These are phyloP conservation scores for Proctacanthus coquilletti DNA, from an alignment of 1,140 invertebrate genomes.

Conservation along the genomic window DNA sequence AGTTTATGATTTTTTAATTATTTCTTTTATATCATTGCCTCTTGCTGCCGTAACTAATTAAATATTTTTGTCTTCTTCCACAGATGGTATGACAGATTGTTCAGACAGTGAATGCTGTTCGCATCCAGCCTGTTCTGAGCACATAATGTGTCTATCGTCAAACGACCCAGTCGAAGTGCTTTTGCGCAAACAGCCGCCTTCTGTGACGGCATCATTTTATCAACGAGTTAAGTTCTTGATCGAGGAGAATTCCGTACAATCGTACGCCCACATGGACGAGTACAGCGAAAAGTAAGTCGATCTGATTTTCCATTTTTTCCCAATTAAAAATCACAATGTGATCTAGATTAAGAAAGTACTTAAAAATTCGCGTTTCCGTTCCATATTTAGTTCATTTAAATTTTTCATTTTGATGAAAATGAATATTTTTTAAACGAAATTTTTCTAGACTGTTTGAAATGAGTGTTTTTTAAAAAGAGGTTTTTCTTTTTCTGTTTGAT, in stretches of 20 bases:
- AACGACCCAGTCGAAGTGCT: constrained; percentile 92
- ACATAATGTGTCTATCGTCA: constrained; percentile 86
- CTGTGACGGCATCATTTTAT: constrained; percentile 93
- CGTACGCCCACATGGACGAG: constrained; percentile 90
- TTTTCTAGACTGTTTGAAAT: no score
- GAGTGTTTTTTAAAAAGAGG: no score
- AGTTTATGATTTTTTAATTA: no score
- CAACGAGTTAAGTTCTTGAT: constrained; percentile 96
- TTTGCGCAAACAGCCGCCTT: constrained; percentile 85
- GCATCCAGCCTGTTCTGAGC: constrained; percentile 64
- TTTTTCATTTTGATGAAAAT: no score
- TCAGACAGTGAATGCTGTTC: constrained; percentile 92
- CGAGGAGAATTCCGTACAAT: constrained; percentile 95
- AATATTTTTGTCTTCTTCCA: constrained; percentile 9
- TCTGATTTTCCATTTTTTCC: constrained; percentile 6
- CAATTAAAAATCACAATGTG: no score
- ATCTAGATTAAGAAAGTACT: no score
- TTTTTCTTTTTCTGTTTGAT: no score
- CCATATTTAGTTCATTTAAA: no score
- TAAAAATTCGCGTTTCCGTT: no score
- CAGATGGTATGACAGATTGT: constrained; percentile 96
- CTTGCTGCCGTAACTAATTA: no score
- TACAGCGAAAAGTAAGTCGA: constrained; percentile 92
- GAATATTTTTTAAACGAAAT: no score
- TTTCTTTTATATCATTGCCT: no score